Conservation (phyloP, 2,888 invertebrate species). For the Agrochola macilenta region DNA sequence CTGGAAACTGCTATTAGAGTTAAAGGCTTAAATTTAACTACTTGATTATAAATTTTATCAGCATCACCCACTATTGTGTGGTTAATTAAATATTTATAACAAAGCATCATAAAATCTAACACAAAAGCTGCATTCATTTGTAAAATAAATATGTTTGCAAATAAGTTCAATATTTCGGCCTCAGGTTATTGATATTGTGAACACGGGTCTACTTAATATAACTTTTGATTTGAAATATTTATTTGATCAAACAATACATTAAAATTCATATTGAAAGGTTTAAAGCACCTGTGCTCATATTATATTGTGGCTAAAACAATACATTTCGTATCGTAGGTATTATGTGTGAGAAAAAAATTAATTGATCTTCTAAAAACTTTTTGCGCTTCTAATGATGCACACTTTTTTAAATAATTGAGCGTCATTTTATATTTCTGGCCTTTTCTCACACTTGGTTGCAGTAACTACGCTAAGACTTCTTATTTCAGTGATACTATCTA, state of each 20-base stretch:
- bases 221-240: conserved; percentile 31
- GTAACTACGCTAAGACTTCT: neutral
- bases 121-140: neutral
- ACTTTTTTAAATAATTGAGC: neutral
- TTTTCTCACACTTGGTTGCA: neutral
- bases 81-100: neutral
- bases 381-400: neutral
- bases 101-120: neutral
- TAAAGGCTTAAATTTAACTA: neutral
- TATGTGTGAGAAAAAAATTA: neutral
- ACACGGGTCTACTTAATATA: conserved; percentile 11
- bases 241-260: conserved; percentile 5
- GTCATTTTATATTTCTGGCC: neutral
- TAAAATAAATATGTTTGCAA: conserved; percentile 8
- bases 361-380: neutral
- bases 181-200: conserved; percentile 14
- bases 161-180: neutral
- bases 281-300: conserved; percentile 22
- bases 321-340: neutral
- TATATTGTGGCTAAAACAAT: conserved; percentile 1
- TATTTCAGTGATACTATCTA: conserved; percentile 37
- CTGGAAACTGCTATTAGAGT: too few species aligned
- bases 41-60: neutral
- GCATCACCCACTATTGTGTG: neutral
- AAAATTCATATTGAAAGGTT: conserved; percentile 17